Evolutionary conservation across 2,888 invertebrate genomes (phyloP).

Genomic region (Brachynemurus nebulosus): DNA sequence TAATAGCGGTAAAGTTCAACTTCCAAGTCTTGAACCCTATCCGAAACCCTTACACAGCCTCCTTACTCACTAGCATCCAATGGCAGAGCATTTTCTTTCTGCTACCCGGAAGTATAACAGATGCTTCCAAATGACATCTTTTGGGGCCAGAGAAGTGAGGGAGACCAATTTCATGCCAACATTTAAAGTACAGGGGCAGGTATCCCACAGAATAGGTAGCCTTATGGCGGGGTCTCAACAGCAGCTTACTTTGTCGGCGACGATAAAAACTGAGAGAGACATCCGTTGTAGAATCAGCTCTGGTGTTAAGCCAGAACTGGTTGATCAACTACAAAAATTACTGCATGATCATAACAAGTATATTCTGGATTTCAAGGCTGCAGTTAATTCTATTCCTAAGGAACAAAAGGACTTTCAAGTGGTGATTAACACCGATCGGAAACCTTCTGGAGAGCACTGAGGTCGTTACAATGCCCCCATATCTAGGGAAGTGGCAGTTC

Average conservation of each 20-base stretch:
- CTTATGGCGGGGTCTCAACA: conserved; percentile 11
- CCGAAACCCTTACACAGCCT: conserved; percentile 14
- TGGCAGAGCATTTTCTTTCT: conserved; percentile 5
- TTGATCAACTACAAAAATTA: conserved; percentile 1
- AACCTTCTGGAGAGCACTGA: neutral
- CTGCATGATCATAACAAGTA: conserved; percentile 5
- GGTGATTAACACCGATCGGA: conserved; percentile 1
- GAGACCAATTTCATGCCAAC: conserved; percentile 2
- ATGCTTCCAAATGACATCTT: conserved; percentile 12
- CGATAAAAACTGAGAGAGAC: conserved; percentile 12
- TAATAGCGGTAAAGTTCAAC: conserved; percentile 16
- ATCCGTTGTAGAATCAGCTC: conserved; percentile 6
- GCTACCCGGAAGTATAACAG: conserved; percentile 12
- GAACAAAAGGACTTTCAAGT: neutral
- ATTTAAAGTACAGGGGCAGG: conserved; percentile 19
- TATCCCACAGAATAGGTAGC: conserved; percentile 16
- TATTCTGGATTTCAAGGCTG: conserved; percentile 11
- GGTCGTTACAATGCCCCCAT: neutral
- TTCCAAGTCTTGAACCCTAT: conserved; percentile 12
- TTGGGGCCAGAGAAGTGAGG: conserved; percentile 12
- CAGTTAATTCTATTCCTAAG: neutral
- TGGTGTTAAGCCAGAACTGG: neutral
- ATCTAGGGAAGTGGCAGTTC: neutral
- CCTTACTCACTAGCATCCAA: conserved; percentile 9
- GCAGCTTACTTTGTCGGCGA: conserved; percentile 9